These are phyloP conservation scores for Rhaphigaster nebulosa DNA, from an alignment of 2,888 invertebrate genomes.

Conservation along the genomic window DNA sequence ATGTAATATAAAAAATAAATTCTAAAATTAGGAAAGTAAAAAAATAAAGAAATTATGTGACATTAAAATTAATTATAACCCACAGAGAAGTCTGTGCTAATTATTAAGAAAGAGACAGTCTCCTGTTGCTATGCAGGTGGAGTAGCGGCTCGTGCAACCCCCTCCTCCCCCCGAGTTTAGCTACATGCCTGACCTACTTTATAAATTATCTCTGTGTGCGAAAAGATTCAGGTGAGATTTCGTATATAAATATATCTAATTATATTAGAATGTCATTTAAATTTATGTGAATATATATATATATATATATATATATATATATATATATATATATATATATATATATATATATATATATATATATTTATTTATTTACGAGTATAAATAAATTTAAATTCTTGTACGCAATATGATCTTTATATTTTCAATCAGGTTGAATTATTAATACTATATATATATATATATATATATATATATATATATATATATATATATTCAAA, in stretches of 20 bases:
- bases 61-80: background rate
- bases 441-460: no score
- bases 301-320: no score
- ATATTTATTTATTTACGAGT: no score
- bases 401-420: no score
- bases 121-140: slow-evolving; percentile 33
- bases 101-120: background rate
- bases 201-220: background rate
- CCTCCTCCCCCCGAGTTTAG: background rate
- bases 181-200: background rate
- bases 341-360: no score
- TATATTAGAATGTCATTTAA: background rate
- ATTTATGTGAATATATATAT: background rate
- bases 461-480: no score
- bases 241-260: background rate
- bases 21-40: background rate
- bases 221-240: background rate
- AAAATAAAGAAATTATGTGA: background rate
- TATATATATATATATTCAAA: background rate
- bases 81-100: background rate
- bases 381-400: no score
- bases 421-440: no score
- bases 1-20: background rate
- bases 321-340: no score
- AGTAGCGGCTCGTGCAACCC: background rate